phyloP scores from a whole-genome alignment of 2,113 vertebrate species.

The Pseudonaja textilis region DNA sequence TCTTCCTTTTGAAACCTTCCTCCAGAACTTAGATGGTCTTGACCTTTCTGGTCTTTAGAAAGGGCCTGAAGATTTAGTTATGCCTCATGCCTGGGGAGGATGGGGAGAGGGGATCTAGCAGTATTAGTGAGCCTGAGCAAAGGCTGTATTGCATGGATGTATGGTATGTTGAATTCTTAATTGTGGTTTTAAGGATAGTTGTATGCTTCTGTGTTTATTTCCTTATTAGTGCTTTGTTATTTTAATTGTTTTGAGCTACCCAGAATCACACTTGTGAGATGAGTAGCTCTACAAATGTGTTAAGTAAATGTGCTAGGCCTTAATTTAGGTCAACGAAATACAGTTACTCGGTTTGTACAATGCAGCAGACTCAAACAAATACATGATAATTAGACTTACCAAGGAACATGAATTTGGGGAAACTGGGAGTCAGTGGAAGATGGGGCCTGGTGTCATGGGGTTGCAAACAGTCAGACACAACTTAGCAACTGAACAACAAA shows the following conservation, averaged over 20 bases:
- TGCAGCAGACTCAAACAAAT: neutral
- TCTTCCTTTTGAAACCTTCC: neutral
- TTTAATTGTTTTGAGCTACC: neutral
- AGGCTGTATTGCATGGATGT: neutral
- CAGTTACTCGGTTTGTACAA: neutral
- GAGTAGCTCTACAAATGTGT: neutral
- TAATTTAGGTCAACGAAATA: neutral
- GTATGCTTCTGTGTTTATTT: neutral
- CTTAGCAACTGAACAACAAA: neutral
- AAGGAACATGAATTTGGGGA: neutral
- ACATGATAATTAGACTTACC: neutral
- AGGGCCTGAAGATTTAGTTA: neutral
- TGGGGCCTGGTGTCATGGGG: neutral
- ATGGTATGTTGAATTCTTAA: neutral
- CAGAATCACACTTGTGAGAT: neutral
- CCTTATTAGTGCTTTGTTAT: neutral
- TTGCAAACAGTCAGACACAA: neutral
- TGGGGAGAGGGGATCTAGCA: neutral
- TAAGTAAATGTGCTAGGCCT: neutral
- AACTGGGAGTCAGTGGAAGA: neutral
- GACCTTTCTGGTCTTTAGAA: neutral
- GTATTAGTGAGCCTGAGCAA: neutral
- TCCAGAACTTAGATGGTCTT: neutral
- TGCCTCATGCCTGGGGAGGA: neutral
- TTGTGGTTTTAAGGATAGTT: neutral